A percentile compares a stretch with the other conserved stretches of the same genome.
These are phyloP conservation scores for Nylanderia fulva DNA, from an alignment of 1,140 invertebrate genomes.

Conservation along the genomic window DNA sequence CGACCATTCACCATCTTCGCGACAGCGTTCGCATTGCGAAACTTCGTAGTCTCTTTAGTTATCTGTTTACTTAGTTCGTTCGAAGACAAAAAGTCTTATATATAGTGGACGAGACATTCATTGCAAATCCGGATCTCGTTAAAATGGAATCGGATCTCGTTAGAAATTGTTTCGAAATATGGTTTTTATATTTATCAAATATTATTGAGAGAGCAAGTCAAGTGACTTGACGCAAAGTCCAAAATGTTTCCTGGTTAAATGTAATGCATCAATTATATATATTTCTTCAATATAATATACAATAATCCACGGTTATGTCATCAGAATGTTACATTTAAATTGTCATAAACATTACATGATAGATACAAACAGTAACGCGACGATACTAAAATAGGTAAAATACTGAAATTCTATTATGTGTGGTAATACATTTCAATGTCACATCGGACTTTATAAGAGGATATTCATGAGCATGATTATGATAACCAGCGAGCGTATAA, in stretches of 20 bases:
- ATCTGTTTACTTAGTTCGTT: conserved; percentile 53
- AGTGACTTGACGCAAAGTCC: background rate
- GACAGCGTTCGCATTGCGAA: conserved; percentile 35
- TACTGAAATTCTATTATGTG: conserved; percentile 48
- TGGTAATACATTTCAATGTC: conserved; percentile 62
- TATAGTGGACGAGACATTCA: background rate
- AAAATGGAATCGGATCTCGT: background rate
- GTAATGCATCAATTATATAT: background rate
- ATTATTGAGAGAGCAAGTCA: background rate
- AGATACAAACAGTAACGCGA: background rate
- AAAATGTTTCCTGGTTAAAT: background rate
- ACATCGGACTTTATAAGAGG: conserved; percentile 67
- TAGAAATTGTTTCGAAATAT: background rate
- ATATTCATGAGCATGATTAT: conserved; percentile 77
- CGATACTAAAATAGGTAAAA: conserved; percentile 26
- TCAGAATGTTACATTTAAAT: background rate
- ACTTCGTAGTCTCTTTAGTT: conserved; percentile 54
- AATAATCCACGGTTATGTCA: background rate
- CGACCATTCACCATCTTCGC: conserved; percentile 40
- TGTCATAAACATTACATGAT: background rate
- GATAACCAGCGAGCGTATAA: conserved; percentile 58
- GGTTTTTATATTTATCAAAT: background rate
- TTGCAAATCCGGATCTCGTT: background rate
- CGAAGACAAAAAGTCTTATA: conserved; percentile 24
- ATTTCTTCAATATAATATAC: background rate